Base-by-base conservation (phyloP, 2,113 vertebrate species). In the Sula dactylatra region DNA sequence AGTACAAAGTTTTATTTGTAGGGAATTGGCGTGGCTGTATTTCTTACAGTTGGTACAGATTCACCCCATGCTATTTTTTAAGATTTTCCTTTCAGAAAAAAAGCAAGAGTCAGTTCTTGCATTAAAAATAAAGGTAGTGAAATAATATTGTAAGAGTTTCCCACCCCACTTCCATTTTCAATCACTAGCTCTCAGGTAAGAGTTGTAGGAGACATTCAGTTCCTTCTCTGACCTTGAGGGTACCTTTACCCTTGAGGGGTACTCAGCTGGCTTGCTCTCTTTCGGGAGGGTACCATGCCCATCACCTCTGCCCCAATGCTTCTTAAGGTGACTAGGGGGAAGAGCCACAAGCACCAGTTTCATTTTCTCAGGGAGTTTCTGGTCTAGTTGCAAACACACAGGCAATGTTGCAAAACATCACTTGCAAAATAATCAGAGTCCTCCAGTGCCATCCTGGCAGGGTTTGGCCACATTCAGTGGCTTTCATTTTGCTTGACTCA, bases 281-380 rank as follows among this genome's bases (percentile, higher is more conserved):
- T 10, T 12, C 29, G 11, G 38, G 12, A 50, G 70, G 8, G 12
- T 71, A 27, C 13, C 10, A 2, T 66, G 25, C 8, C 19, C 38
- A 10, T 13, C n/a, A 19, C 11, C 17, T n/a, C 31, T 1, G 0
- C 13, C 36, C 45, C 42, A 49, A 0, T 0, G 0, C 73, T 66
- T 84, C 36, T 21, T 24, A 10, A 42, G 42, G 62, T 72, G 49
- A 5, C 1, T 2, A 52, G 19, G 13, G 52, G 13, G 16, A 78
- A 34, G 36, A 85, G 34, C 21, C 54, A 20, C 44, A 47, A 82
- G 24, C 1, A 1, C 26, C 52, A 15, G 26, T 52, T 81, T 80
- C 55, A 5, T 36, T 56, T 95, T 94, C 58, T 47, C 17, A 24
- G 88, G 9, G 56, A 45, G 6, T 72, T 82, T 82, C 49, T 76